A percentile compares a stretch with the other conserved stretches of the same genome.
These are phyloP conservation scores for Cygnus atratus DNA, from an alignment of 2,113 vertebrate species.

Conservation along the genomic window DNA sequence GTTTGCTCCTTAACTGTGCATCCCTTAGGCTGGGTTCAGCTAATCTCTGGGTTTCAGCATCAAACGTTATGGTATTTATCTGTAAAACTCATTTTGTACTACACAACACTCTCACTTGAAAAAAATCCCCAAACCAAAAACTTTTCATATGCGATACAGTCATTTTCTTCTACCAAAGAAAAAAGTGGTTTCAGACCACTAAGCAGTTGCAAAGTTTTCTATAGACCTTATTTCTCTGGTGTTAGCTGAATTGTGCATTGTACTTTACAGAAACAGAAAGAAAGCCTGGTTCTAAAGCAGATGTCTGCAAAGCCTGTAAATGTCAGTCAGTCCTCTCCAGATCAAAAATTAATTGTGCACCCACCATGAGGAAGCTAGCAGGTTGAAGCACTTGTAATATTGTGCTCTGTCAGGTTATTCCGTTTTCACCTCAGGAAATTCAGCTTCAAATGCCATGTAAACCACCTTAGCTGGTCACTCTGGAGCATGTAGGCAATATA, in stretches of 20 bases:
- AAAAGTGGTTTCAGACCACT: background rate
- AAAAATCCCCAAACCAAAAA: background rate
- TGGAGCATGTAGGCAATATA: background rate
- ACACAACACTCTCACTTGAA: background rate
- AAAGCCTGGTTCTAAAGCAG: background rate
- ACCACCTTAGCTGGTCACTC: background rate
- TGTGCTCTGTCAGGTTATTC: slow-evolving; percentile 2
- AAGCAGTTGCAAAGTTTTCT: slow-evolving; percentile 20
- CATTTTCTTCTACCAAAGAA: background rate
- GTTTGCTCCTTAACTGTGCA: background rate
- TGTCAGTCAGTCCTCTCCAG: background rate
- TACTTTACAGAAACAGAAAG: background rate
- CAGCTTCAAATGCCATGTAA: background rate
- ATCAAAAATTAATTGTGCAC: slow-evolving; percentile 22
- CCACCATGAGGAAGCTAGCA: background rate
- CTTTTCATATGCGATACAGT: background rate
- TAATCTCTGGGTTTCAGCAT: slow-evolving; percentile 14
- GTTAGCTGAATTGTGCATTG: background rate
- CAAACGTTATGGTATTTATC: background rate
- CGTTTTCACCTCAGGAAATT: slow-evolving; percentile 41
- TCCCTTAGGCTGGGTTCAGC: background rate
- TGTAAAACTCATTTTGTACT: background rate
- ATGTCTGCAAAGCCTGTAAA: background rate
- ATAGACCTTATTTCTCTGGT: background rate
- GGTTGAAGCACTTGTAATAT: background rate